These are phyloP conservation scores for Phyllopteryx taeniolatus DNA, from an alignment of 2,113 vertebrate genomes.

Conservation along the genomic window DNA sequence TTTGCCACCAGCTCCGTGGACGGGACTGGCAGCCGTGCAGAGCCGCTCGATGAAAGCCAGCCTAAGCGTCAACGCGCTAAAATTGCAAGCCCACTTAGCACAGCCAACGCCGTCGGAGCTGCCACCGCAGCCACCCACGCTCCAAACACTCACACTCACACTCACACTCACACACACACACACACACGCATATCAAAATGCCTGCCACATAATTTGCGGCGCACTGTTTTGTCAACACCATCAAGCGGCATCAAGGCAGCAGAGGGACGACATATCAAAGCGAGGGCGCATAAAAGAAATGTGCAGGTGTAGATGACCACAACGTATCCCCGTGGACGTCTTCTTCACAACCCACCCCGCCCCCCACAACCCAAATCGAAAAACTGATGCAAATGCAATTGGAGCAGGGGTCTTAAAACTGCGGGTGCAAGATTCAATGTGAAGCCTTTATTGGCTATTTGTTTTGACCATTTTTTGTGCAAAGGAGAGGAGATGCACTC, in stretches of 20 bases:
- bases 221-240: conserved; percentile 39
- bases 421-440: too few relatives aligned
- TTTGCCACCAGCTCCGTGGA: conserved; percentile 64
- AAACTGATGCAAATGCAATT: background rate
- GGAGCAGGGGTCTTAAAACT: too few relatives aligned
- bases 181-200: conserved; percentile 24
- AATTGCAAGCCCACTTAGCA: conserved; percentile 62
- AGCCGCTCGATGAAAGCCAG: conserved; percentile 54
- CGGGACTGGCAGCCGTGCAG: conserved; percentile 59
- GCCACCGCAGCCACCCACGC: conserved; percentile 49
- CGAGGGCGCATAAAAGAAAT: background rate
- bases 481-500: too few relatives aligned
- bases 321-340: background rate
- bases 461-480: background rate
- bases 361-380: too few relatives aligned
- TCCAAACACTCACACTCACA: conserved; percentile 29
- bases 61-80: conserved; percentile 55
- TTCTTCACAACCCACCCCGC: background rate
- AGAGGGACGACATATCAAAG: conserved; percentile 34
- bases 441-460: background rate
- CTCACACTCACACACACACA: conserved; percentile 15
- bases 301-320: background rate
- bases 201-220: conserved; percentile 37
- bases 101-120: conserved; percentile 32
- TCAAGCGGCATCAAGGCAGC: background rate